Percentiles rank a stretch among this genome's conserved stretches.
Conservation (phyloP, 1,140 invertebrate genomes). For the Coptotermes formosanus region DNA sequence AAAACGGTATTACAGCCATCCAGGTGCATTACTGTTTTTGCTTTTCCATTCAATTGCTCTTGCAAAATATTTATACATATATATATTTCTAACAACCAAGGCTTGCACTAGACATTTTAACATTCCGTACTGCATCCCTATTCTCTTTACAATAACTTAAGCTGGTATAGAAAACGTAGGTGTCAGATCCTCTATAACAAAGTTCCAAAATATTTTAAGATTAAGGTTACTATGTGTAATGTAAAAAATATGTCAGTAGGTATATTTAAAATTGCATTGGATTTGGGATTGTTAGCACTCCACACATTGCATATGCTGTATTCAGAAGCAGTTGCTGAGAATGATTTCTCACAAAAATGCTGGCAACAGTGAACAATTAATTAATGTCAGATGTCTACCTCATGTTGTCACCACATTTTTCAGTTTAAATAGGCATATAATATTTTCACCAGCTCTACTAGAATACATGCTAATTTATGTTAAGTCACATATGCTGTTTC, state of each 20-base stretch:
- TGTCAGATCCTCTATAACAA: not conserved
- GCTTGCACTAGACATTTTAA: not conserved
- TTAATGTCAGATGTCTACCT: too few species aligned
- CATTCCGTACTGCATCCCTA: not conserved
- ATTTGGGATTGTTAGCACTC: too few species aligned
- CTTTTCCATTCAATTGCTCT: not conserved
- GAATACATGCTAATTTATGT: too few species aligned
- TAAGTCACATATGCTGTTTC: too few species aligned
- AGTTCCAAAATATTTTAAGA: not conserved
- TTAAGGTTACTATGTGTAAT: not conserved
- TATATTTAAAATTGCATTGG: not conserved
- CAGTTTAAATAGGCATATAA: too few species aligned
- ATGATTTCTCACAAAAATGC: too few species aligned
- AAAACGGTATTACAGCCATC: not conserved
- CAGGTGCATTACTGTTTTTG: not conserved
- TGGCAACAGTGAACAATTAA: too few species aligned
- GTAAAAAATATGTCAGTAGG: not conserved
- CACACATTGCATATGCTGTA: too few species aligned
- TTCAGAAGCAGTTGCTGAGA: too few species aligned
- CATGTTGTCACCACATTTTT: too few species aligned
- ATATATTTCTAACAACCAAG: not conserved
- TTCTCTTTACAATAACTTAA: not conserved
- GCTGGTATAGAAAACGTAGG: not conserved
- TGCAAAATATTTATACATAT: not conserved
- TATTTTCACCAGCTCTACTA: too few species aligned